phyloP scores from a whole-genome alignment of 2,113 vertebrate species.

The Haplochromis burtoni region DNA sequence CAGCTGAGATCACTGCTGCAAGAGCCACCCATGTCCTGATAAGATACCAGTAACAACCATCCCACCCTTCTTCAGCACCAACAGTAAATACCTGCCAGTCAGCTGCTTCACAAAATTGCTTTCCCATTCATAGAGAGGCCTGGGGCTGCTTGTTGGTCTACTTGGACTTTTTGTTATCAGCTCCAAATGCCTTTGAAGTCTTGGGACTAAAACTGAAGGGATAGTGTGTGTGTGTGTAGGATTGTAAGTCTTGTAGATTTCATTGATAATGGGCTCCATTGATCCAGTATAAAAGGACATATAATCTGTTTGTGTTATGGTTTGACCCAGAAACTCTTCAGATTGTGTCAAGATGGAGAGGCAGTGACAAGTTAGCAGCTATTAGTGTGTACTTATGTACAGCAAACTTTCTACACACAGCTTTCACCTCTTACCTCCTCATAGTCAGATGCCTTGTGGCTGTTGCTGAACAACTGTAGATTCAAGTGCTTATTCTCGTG shows the following conservation, averaged over 20 bases:
- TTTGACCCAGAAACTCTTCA: neutral
- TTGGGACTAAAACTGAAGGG: neutral
- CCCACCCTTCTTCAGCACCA: slow-evolving; percentile 1
- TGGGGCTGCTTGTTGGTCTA: neutral
- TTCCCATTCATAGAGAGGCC: neutral
- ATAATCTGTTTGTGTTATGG: neutral
- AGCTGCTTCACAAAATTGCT: slow-evolving; percentile 51
- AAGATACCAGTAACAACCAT: slow-evolving; percentile 51
- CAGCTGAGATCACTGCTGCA: neutral
- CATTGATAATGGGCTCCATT: neutral
- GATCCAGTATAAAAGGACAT: neutral
- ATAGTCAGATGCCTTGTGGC: slow-evolving; percentile 64
- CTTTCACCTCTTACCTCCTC: slow-evolving; percentile 74
- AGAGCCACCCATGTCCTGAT: slow-evolving; percentile 28
- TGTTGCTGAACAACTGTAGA: slow-evolving; percentile 69
- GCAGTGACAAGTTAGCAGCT: neutral
- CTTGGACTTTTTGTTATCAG: slow-evolving; percentile 14
- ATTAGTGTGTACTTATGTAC: neutral
- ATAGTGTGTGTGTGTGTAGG: neutral
- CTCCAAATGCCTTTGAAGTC: neutral
- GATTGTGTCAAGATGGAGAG: neutral
- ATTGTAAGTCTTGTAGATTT: neutral
- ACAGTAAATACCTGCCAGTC: slow-evolving; percentile 7
- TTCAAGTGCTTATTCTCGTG: slow-evolving; percentile 72
- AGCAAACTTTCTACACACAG: neutral